phyloP scores from a whole-genome alignment of 1,140 invertebrate genomes.

The Nasonia giraulti region DNA sequence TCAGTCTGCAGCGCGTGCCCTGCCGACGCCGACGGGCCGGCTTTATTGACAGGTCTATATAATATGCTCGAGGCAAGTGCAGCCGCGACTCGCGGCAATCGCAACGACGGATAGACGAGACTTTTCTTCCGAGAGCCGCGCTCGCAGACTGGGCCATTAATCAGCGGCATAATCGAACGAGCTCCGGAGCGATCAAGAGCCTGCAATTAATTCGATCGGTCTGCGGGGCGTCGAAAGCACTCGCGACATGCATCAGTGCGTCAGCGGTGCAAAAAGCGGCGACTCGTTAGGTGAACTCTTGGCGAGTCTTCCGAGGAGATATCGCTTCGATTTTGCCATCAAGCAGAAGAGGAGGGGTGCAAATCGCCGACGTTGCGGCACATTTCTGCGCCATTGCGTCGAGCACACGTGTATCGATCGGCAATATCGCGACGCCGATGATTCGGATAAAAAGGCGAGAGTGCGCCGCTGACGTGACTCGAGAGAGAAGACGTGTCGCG shows the following conservation, averaged over 20 bases:
- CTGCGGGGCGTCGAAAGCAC: constrained; percentile 46
- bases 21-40: too few relatives aligned
- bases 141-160: constrained; percentile 24
- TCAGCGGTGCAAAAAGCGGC: not conserved
- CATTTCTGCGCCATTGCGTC: constrained; percentile 33
- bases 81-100: too few relatives aligned
- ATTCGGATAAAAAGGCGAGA: too few relatives aligned
- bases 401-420: not conserved
- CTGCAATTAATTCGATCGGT: constrained; percentile 50
- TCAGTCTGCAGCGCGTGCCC: constrained; percentile 46
- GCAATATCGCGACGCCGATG: not conserved
- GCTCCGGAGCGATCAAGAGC: constrained; percentile 40
- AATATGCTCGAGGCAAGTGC: constrained; percentile 46
- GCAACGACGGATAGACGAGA: not conserved
- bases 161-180: constrained; percentile 41
- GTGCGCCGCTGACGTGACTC: too few relatives aligned
- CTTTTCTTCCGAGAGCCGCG: not conserved
- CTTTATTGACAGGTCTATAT: constrained; percentile 62
- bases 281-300: too few relatives aligned
- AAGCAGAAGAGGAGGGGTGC: not conserved
- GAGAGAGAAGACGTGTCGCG: too few relatives aligned
- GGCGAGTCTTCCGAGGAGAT: not conserved
- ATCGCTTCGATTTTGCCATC: not conserved
- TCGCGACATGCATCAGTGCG: constrained; percentile 39
- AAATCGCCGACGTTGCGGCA: constrained; percentile 6